Conservation (phyloP, 2,113 vertebrate genomes). For the Aptenodytes patagonicus region DNA sequence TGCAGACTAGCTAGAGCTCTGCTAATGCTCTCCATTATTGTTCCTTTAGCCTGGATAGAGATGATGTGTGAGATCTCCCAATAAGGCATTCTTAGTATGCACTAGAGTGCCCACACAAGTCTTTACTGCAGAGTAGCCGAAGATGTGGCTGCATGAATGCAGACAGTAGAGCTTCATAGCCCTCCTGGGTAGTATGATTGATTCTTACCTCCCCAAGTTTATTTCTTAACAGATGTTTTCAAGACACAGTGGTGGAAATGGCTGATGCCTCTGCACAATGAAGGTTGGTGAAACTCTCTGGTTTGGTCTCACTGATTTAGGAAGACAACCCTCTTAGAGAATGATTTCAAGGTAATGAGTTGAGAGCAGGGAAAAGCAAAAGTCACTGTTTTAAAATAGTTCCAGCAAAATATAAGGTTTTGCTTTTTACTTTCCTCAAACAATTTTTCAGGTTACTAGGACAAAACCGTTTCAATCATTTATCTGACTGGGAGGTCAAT, state of each 20-base stretch:
- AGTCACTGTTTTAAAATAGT: neutral
- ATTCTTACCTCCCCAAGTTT: neutral
- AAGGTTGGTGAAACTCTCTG: neutral
- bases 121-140: neutral
- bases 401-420: neutral
- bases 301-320: neutral
- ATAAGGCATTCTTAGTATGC: neutral
- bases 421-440: neutral
- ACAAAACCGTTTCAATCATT: neutral
- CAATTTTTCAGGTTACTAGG: neutral
- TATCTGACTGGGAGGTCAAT: conserved; percentile 9
- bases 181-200: neutral
- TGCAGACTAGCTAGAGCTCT: neutral
- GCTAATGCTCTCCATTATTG: rapidly evolving
- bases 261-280: neutral
- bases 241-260: neutral
- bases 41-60: neutral
- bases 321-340: neutral
- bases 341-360: neutral
- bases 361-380: neutral
- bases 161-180: neutral
- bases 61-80: neutral
- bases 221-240: neutral
- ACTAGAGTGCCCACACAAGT: neutral
- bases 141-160: neutral